Conservation (phyloP, 1,140 invertebrate genomes). For the Anastrepha obliqua region DNA sequence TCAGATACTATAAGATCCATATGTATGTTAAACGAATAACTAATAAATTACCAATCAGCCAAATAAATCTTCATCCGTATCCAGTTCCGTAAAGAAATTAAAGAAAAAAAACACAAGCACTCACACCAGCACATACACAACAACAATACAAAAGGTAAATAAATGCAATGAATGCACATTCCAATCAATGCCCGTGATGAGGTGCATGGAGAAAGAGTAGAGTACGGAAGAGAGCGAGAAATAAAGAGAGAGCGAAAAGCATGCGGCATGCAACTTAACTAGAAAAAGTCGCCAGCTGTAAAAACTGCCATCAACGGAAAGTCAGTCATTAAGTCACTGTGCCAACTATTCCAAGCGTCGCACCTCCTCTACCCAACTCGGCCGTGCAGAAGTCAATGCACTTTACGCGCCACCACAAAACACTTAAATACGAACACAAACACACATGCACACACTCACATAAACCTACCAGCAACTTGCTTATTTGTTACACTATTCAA, state of each 20-base stretch:
- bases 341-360: constrained; percentile 18
- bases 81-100: not conserved
- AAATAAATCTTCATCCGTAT: not conserved
- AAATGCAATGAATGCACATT: not conserved
- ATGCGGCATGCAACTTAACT: constrained; percentile 4
- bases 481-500: constrained; percentile 48
- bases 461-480: not conserved
- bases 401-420: constrained; percentile 14
- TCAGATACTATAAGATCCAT: too few species aligned
- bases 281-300: constrained; percentile 3
- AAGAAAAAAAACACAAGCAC: not conserved
- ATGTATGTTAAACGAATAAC: too few species aligned
- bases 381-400: constrained; percentile 55
- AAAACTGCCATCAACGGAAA: constrained; percentile 29
- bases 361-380: not conserved
- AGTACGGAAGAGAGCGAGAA: not conserved
- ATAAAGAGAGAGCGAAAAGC: not conserved
- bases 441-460: constrained; percentile 11
- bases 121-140: not conserved
- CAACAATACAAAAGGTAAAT: not conserved
- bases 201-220: not conserved
- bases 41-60: not conserved
- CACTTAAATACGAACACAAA: not conserved
- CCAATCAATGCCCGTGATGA: too few species aligned
- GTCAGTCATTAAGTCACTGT: constrained; percentile 52